Evolutionary conservation across 2,888 invertebrate species (phyloP).

Genomic region (Eremobia ochroleuca): DNA sequence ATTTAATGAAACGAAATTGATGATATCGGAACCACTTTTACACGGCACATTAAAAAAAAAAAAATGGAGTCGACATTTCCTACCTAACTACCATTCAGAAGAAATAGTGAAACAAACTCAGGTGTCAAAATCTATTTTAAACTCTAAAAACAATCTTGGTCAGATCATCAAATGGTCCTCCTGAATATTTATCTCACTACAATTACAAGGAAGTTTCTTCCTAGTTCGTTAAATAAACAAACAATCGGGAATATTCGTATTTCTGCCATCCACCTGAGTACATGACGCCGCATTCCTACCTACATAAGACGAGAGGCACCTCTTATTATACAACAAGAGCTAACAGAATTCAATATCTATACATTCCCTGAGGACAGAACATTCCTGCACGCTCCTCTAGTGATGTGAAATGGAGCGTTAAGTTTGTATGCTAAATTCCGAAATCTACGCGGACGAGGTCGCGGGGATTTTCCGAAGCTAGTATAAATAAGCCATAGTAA

Average conservation of each 20-base stretch:
- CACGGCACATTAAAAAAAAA: not conserved
- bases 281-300: conserved; percentile 45
- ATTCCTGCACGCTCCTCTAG: conserved; percentile 57
- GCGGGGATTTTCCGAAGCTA: not conserved
- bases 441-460: not conserved
- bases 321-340: conserved; percentile 57
- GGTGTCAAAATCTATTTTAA: not conserved
- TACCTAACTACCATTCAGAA: not conserved
- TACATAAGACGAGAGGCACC: conserved; percentile 36
- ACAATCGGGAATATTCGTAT: conserved; percentile 33
- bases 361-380: conserved; percentile 59
- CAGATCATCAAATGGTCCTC: too few relatives aligned
- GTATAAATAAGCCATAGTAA: conserved; percentile 68
- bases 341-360: conserved; percentile 69
- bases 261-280: conserved; percentile 2
- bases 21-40: not conserved
- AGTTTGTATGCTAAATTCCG: not conserved
- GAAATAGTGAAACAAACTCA: not conserved
- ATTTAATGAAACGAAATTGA: not conserved
- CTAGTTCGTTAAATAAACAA: conserved; percentile 24
- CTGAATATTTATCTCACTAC: too few relatives aligned
- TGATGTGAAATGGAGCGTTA: not conserved
- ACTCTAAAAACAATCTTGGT: not conserved
- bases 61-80: not conserved
- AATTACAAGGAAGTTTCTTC: not conserved